A percentile compares a stretch with the other conserved stretches of the same genome.
These are phyloP conservation scores for Pocillopora meandrina DNA, from an alignment of 92 coral and sea anemone genomes.

Conservation along the genomic window DNA sequence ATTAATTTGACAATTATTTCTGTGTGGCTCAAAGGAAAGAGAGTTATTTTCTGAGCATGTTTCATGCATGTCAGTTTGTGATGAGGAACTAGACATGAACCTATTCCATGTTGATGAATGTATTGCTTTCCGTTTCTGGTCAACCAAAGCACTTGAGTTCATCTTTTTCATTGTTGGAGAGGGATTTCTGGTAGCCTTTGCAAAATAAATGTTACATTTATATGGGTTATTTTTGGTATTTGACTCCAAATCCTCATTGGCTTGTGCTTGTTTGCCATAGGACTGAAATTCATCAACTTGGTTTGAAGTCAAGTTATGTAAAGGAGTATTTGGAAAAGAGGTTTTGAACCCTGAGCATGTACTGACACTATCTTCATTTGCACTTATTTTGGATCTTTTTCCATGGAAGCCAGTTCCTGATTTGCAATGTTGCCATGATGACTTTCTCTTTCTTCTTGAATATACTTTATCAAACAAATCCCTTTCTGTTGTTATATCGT, in stretches of 20 bases:
- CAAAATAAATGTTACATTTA: conserved; percentile 36
- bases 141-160: not conserved
- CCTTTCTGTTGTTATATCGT: conserved; percentile 34
- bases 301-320: not conserved
- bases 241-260: not conserved
- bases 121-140: not conserved
- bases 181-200: conserved; percentile 31
- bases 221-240: conserved; percentile 30
- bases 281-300: not conserved
- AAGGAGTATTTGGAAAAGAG: not conserved
- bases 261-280: not conserved
- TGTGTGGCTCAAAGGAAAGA: too few species aligned
- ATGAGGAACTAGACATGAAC: conserved; percentile 32
- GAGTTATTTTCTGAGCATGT: not conserved
- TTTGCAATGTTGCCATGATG: not conserved
- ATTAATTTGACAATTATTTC: not conserved
- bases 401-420: not conserved
- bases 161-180: not conserved
- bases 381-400: not conserved
- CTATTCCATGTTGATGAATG: conserved; percentile 44
- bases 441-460: conserved; percentile 29
- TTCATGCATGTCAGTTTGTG: conserved; percentile 15
- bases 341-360: not conserved
- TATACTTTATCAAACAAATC: conserved; percentile 2
- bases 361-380: not conserved